Percentiles rank a stretch among this genome's conserved stretches.
phyloP scores from a whole-genome alignment of 2,113 vertebrate genomes.

The Carollia perspicillata region DNA sequence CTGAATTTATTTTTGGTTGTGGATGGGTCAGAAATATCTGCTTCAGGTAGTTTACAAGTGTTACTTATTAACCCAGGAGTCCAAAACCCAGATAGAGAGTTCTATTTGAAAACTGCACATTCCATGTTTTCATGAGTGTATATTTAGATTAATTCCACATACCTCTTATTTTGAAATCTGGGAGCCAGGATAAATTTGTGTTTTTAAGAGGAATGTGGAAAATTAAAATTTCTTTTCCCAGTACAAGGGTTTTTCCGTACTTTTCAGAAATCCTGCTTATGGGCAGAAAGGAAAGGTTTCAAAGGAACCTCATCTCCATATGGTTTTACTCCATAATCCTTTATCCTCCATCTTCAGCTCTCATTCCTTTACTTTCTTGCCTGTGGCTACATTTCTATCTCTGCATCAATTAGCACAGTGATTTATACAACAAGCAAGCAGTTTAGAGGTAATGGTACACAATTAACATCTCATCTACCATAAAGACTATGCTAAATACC shows the following conservation, averaged over 20 bases:
- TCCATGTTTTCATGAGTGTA: not conserved
- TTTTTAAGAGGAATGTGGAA: conserved; percentile 58
- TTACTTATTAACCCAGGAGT: not conserved
- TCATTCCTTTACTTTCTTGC: conserved; percentile 91
- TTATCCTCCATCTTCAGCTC: conserved; percentile 90
- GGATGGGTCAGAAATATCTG: conserved; percentile 22
- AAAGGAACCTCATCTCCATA: conserved; percentile 93
- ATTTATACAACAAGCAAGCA: conserved; percentile 99
- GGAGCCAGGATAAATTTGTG: conserved; percentile 10
- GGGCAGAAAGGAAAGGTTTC: conserved; percentile 86
- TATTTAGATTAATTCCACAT: conserved; percentile 50
- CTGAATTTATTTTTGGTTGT: not conserved
- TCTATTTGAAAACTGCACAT: not conserved
- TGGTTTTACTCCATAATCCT: conserved; percentile 92
- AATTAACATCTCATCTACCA: conserved; percentile 99
- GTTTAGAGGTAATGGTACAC: conserved; percentile 99
- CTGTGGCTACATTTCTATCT: conserved; percentile 97
- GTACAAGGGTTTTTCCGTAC: conserved; percentile 62
- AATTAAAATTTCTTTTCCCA: conserved; percentile 35
- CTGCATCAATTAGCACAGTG: conserved; percentile 99
- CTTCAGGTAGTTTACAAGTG: conserved; percentile 43
- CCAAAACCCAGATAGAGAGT: not conserved
- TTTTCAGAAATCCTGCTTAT: conserved; percentile 77
- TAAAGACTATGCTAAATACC: conserved; percentile 97
- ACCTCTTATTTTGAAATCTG: conserved; percentile 55